Conservation (phyloP, 2,797 vertebrate species). For the Notolepis coatsorum region DNA sequence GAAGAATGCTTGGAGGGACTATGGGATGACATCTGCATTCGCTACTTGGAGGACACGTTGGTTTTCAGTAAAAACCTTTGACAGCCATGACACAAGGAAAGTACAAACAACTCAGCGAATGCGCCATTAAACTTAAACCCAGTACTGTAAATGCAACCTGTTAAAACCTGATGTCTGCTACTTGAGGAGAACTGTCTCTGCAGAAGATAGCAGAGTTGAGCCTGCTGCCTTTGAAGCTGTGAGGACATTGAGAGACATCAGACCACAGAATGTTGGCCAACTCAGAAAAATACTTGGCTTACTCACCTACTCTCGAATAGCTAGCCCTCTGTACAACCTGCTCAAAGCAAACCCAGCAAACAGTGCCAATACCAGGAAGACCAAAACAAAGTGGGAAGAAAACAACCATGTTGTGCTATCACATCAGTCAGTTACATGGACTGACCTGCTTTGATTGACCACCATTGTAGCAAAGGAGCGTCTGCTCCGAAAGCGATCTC, state of each 20-base stretch:
- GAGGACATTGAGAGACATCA: neutral
- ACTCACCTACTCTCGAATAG: constrained; percentile 3
- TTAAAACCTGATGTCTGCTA: too few species aligned
- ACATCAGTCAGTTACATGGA: neutral
- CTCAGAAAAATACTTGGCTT: constrained; percentile 24
- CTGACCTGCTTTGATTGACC: too few species aligned
- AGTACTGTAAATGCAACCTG: constrained; percentile 18
- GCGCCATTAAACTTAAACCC: constrained; percentile 24
- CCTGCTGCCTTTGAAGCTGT: constrained; percentile 1
- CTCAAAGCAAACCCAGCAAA: neutral
- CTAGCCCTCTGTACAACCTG: constrained; percentile 1
- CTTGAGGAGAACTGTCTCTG: too few species aligned
- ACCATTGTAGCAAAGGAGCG: too few species aligned
- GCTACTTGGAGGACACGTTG: constrained; percentile 12
- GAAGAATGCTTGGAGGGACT: too few species aligned
- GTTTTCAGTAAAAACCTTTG: constrained; percentile 11
- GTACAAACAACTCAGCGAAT: neutral
- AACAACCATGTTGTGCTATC: neutral
- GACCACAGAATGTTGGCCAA: constrained; percentile 6
- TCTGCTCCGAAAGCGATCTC: too few species aligned
- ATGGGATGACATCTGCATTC: constrained; percentile 11
- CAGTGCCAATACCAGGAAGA: neutral
- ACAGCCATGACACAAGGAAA: neutral
- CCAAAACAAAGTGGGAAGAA: neutral
- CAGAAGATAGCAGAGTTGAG: neutral